Evolutionary conservation across 1,140 invertebrate species (phyloP).

Genomic region (Drosophila subpulchrella): DNA sequence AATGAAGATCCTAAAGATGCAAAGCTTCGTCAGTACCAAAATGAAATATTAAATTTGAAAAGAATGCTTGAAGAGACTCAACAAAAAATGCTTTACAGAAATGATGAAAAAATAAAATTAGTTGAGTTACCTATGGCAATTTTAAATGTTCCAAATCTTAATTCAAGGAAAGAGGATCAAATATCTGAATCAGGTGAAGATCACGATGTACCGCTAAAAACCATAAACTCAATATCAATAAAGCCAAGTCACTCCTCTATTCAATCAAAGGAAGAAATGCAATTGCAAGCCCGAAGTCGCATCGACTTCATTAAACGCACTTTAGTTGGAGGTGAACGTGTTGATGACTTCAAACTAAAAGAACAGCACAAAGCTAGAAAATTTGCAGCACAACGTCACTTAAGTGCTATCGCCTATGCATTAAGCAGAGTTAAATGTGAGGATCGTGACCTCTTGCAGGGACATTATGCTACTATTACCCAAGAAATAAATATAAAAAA

Average conservation of each 20-base stretch:
- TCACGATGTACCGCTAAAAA: not conserved
- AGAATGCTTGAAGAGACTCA: conserved; percentile 87
- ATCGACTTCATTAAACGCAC: conserved; percentile 89
- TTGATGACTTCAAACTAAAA: conserved; percentile 89
- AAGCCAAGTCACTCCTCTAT: not conserved
- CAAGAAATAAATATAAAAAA: conserved; percentile 91
- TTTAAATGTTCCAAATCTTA: conserved; percentile 22
- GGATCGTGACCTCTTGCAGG: conserved; percentile 86
- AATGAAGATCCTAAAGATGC: conserved; percentile 98
- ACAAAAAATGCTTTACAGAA: conserved; percentile 4
- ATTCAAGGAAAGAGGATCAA: conserved; percentile 25
- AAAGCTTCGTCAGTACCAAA: conserved; percentile 93
- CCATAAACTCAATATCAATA: not conserved
- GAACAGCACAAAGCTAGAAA: conserved; percentile 89
- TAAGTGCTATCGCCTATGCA: conserved; percentile 88
- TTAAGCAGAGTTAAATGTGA: conserved; percentile 89
- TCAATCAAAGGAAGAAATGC: conserved; percentile 31
- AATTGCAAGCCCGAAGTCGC: conserved; percentile 85
- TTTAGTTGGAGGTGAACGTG: conserved; percentile 92
- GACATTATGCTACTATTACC: conserved; percentile 90
- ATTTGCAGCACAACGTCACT: conserved; percentile 88
- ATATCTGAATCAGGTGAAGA: too few species aligned
- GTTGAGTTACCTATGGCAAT: not conserved
- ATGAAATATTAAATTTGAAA: conserved; percentile 92
- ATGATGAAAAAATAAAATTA: not conserved